Conservation (phyloP, 1,140 invertebrate genomes). For the Bombus fervidus region DNA sequence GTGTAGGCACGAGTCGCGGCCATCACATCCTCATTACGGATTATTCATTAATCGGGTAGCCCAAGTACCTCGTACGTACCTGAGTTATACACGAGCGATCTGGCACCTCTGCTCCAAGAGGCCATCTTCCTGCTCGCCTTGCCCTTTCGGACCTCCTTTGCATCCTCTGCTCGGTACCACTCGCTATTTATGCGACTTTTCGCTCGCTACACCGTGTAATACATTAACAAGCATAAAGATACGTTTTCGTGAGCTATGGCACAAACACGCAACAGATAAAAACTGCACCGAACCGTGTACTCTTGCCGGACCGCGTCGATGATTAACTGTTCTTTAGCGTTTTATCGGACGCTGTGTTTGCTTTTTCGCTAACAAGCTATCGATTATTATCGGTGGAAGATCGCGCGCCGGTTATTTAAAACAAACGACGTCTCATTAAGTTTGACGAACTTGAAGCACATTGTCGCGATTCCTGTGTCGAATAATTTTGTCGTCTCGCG, state of each 20-base stretch:
- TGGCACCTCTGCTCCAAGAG: slow-evolving; percentile 30
- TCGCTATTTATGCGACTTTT: slow-evolving; percentile 26
- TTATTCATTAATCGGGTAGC: slow-evolving; percentile 76
- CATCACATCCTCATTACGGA: slow-evolving; percentile 76
- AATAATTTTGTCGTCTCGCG: accelerated
- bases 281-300: neutral
- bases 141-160: neutral
- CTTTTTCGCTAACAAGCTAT: too few species aligned
- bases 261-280: too few species aligned
- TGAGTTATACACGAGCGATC: slow-evolving; percentile 50
- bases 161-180: neutral
- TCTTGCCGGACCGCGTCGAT: neutral
- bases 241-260: slow-evolving; percentile 23
- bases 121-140: neutral
- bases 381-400: too few species aligned
- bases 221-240: slow-evolving; percentile 27
- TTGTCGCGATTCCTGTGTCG: too few species aligned
- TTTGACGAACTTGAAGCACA: too few species aligned
- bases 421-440: too few species aligned
- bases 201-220: slow-evolving; percentile 28
- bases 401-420: too few species aligned
- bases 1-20: slow-evolving; percentile 21
- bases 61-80: slow-evolving; percentile 41
- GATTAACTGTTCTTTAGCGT: neutral
- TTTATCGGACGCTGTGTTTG: too few species aligned